Base-by-base conservation (phyloP, 2,888 invertebrate species). In the Drosophila mayaguana region DNA sequence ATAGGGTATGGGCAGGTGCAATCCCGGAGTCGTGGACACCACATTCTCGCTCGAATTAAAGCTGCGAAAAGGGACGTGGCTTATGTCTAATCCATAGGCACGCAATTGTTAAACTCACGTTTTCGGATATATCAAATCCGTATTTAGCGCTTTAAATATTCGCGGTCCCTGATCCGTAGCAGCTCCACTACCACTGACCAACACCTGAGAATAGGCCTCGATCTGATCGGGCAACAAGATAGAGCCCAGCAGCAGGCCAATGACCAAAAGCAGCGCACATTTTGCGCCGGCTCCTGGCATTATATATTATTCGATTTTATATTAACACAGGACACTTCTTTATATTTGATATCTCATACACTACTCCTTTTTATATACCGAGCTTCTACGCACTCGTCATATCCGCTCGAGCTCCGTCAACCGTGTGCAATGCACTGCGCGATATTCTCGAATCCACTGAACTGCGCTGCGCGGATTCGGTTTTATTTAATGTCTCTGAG, bases 121-220 rank as follows among this genome's bases (percentile, higher is more conserved):
- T 80, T 87, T 91, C 0, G 92, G 92, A 76, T 88, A 92, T 70
- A 92, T 88, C 71, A 93, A 80, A 84, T 92, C 92, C 78, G 91
- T 88, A 74, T 92, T 92, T 0, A 92, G 63, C 1, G 92, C 90
- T 71, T 92, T 92, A 51, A 79, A 92, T 3, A 92, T 90, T 60
- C 91, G 90, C 3, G 92, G 92, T 55, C 90, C 90, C 57, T 87
- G 83, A 4, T 77, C 70, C 20, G 56, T 36, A 0, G 43, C 68
- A 7, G 67, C 64, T 28, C 62, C 77, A 51, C 67, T 75, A n/a
- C 90, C 89, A 46, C 78, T 83, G 16, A 77, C 75, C 28, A 77
- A 50, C 18, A 92, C 90, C 78, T 91, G 91, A 1, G 91, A 90
- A 64, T 92, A 92, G 22, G 87, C 87, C 9, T 67, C 60, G 2